Evolutionary conservation across 2,888 invertebrate genomes (phyloP).

Genomic region (Cantharis rufa): DNA sequence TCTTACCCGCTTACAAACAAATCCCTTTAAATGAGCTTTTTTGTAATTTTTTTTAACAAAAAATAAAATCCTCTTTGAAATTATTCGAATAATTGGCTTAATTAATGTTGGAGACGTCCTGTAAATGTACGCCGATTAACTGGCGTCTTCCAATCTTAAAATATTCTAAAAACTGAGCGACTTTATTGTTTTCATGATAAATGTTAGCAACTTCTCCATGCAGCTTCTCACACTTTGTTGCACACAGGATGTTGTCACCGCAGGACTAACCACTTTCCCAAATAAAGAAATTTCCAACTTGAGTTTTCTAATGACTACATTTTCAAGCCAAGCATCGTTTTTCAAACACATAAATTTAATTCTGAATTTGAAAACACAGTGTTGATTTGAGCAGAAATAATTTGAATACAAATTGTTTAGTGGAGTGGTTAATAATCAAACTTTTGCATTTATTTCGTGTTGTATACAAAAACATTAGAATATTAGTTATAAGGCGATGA

Average conservation of each 20-base stretch:
- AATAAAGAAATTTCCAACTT: conserved; percentile 10
- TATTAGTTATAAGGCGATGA: no score
- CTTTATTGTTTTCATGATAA: not conserved
- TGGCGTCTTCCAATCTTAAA: not conserved
- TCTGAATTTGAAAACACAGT: not conserved
- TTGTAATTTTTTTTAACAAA: not conserved
- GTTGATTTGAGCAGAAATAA: not conserved
- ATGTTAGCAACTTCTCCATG: not conserved
- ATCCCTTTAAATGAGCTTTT: not conserved
- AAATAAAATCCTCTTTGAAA: not conserved
- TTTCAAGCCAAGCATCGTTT: conserved; percentile 3
- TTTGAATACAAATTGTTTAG: not conserved
- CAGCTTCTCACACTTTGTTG: conserved; percentile 3
- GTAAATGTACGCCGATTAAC: not conserved
- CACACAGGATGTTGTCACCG: conserved; percentile 5
- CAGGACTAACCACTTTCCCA: conserved; percentile 7
- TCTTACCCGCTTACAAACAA: not conserved
- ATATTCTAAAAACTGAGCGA: not conserved
- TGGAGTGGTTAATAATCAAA: not conserved
- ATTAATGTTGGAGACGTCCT: not conserved
- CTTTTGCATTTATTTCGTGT: no score
- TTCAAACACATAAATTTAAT: conserved; percentile 9
- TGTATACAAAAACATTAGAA: no score
- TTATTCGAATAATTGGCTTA: not conserved
- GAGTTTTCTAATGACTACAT: not conserved